Evolutionary conservation across 1,140 invertebrate species (phyloP).

Genomic region (Drusus annulatus): DNA sequence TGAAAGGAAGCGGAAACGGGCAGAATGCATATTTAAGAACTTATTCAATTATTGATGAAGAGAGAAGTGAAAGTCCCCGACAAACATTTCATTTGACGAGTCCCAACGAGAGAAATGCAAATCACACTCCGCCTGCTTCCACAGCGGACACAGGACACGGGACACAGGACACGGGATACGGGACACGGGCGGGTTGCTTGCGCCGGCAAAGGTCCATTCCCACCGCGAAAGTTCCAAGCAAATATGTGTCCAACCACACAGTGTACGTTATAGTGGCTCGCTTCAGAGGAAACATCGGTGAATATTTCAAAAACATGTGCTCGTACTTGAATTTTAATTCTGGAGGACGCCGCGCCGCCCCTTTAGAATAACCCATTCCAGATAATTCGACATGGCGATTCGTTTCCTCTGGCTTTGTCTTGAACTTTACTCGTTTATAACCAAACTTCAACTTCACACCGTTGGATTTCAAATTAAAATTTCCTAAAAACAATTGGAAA

Average conservation of each 20-base stretch:
- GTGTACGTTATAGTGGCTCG: slow-evolving; percentile 4
- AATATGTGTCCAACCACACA: slow-evolving; percentile 19
- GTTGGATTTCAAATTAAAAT: too few species aligned
- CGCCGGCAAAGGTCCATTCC: background rate
- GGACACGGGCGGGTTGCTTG: background rate
- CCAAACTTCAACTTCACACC: too few species aligned
- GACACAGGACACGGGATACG: too few species aligned
- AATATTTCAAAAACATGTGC: slow-evolving; percentile 40
- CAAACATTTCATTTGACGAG: slow-evolving; percentile 19
- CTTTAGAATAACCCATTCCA: background rate
- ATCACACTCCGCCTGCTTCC: slow-evolving; percentile 6
- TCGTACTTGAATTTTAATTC: slow-evolving; percentile 28
- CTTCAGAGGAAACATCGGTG: slow-evolving; percentile 36
- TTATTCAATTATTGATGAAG: too few species aligned
- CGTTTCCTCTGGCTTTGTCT: slow-evolving; percentile 1
- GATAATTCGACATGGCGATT: background rate
- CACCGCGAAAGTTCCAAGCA: slow-evolving; percentile 29
- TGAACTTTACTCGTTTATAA: background rate
- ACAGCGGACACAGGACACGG: too few species aligned
- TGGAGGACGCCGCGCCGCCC: background rate
- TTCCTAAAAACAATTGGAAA: too few species aligned
- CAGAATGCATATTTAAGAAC: too few species aligned
- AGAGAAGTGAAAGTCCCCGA: background rate
- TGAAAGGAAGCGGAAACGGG: too few species aligned
- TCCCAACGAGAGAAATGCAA: background rate